Conservation (phyloP, 2,113 vertebrate species). For the Dasyornis broadbenti region DNA sequence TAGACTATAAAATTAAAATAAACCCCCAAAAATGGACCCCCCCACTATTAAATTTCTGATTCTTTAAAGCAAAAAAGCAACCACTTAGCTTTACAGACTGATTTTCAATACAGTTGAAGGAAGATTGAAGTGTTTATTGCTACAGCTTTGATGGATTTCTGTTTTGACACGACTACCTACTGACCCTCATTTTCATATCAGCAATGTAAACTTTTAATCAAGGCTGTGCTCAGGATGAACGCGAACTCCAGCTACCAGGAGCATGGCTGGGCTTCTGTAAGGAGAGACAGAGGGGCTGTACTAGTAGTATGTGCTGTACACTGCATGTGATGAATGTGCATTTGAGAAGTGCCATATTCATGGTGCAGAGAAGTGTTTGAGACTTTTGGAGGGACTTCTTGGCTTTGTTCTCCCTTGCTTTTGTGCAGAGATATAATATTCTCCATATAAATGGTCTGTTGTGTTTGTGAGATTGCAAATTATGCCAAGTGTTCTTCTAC, state of each 20-base stretch:
- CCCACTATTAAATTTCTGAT: background rate
- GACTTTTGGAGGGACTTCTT: background rate
- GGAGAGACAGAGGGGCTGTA: background rate
- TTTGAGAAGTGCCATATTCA: background rate
- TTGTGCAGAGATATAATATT: background rate
- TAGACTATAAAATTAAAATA: background rate
- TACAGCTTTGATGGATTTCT: background rate
- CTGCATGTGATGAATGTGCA: background rate
- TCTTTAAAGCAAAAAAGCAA: background rate
- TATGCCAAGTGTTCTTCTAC: background rate
- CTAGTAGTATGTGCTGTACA: accelerated
- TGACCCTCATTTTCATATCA: background rate
- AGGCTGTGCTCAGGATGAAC: background rate
- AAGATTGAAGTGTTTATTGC: background rate
- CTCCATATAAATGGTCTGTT: background rate
- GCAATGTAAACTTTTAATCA: background rate
- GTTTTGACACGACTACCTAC: background rate
- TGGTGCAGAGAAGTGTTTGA: background rate
- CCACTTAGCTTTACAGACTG: background rate
- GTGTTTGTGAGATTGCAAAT: background rate
- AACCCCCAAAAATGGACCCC: too few relatives aligned
- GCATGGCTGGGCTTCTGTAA: background rate
- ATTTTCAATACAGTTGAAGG: background rate
- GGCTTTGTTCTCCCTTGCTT: background rate
- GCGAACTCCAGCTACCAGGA: background rate